These are phyloP conservation scores for Euclidia mi DNA, from an alignment of 2,888 invertebrate genomes.

Conservation along the genomic window DNA sequence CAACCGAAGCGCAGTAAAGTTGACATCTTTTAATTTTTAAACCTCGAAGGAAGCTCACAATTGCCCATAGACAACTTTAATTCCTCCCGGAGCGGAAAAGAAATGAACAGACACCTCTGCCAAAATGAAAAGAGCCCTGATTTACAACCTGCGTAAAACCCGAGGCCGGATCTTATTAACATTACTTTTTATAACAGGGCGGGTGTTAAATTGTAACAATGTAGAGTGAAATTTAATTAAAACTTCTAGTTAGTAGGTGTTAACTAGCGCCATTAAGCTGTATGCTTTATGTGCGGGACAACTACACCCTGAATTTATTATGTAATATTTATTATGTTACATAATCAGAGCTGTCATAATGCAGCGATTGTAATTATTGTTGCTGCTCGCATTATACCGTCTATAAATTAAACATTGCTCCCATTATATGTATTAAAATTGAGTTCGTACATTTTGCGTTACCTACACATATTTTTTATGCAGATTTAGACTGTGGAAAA, in stretches of 20 bases:
- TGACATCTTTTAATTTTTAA: constrained; percentile 67
- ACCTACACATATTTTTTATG: no score
- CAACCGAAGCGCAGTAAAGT: constrained; percentile 6
- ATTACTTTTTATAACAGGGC: constrained; percentile 87
- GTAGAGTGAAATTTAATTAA: constrained; percentile 88
- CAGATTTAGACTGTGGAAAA: neutral
- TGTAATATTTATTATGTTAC: no score
- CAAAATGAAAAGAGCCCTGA: constrained; percentile 86
- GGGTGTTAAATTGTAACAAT: constrained; percentile 85
- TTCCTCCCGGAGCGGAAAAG: constrained; percentile 79
- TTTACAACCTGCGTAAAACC: constrained; percentile 84
- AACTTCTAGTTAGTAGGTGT: constrained; percentile 81
- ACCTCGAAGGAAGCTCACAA: constrained; percentile 66
- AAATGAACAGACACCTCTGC: constrained; percentile 85
- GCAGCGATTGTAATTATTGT: neutral
- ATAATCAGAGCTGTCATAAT: constrained; percentile 1
- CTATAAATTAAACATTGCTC: no score
- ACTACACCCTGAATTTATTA: constrained; percentile 50
- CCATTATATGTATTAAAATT: no score
- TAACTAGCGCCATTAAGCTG: constrained; percentile 81
- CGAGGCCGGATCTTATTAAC: constrained; percentile 85
- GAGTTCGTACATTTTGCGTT: no score
- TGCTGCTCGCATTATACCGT: no score
- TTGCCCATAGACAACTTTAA: constrained; percentile 84
- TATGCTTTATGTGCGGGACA: constrained; percentile 63